Conservation (phyloP, 2,113 vertebrate species). For the Sialia sialis region DNA sequence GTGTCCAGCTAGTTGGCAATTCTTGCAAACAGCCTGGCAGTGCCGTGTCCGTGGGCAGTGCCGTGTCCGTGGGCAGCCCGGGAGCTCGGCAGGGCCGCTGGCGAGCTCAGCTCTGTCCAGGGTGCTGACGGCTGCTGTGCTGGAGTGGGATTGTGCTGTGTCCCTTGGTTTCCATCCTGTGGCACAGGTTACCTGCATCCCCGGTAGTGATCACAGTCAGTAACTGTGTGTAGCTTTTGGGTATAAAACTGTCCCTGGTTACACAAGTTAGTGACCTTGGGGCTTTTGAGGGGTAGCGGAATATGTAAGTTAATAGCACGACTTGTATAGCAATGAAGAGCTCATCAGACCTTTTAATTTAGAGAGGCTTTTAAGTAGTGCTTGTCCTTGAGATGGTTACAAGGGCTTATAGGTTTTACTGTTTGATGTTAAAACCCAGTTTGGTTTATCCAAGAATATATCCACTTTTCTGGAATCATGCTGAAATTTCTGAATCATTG, state of each 20-base stretch:
- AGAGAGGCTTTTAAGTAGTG: background rate
- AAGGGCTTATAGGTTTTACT: background rate
- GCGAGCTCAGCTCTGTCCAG: slow-evolving; percentile 18
- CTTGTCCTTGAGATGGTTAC: background rate
- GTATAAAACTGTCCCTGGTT: accelerated
- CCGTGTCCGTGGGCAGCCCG: background rate
- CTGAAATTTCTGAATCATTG: too few species aligned
- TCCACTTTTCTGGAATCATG: accelerated
- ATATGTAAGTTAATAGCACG: background rate
- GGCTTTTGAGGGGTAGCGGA: background rate
- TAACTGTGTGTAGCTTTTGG: background rate
- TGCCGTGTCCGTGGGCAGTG: accelerated
- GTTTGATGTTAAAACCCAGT: background rate
- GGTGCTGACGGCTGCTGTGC: slow-evolving; percentile 26
- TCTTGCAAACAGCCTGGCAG: accelerated
- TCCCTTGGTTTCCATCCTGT: background rate
- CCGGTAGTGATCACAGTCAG: accelerated
- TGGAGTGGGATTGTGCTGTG: accelerated
- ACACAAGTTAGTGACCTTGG: accelerated
- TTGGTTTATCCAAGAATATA: background rate
- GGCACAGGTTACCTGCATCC: background rate
- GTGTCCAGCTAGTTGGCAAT: accelerated
- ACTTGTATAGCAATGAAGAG: background rate
- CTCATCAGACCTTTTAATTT: background rate
- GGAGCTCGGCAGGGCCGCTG: background rate